These are phyloP conservation scores for Corella eumyota DNA, from an alignment of 23 tunicate genomes.

Conservation along the genomic window DNA sequence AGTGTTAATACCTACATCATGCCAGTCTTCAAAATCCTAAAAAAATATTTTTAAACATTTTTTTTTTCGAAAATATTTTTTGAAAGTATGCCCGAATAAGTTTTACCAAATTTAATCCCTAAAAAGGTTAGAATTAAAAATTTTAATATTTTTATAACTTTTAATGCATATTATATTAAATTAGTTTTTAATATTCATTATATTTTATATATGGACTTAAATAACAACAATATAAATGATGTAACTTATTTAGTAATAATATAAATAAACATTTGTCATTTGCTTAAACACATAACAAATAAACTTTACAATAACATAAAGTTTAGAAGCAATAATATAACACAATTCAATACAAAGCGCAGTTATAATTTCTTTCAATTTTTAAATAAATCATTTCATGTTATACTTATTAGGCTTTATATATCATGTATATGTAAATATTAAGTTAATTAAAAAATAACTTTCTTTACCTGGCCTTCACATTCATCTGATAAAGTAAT, in stretches of 20 bases:
- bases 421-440: too few species aligned
- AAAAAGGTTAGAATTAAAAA: too few species aligned
- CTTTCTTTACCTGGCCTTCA: slow-evolving; percentile 49
- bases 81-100: background rate
- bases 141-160: background rate
- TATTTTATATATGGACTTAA: background rate
- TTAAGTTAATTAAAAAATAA: background rate
- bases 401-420: too few species aligned
- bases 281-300: background rate
- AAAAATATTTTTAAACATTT: background rate
- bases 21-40: slow-evolving; percentile 94
- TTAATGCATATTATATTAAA: background rate
- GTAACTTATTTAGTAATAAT: too few species aligned
- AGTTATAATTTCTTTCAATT: too few species aligned
- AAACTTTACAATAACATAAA: too few species aligned
- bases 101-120: background rate
- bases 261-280: background rate
- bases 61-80: too few species aligned
- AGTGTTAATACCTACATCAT: slow-evolving; percentile 86
- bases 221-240: too few species aligned
- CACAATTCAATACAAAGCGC: too few species aligned
- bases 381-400: too few species aligned
- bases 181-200: background rate
- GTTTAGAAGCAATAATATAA: too few species aligned
- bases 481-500: slow-evolving; percentile 85